Percentiles rank a stretch among this genome's conserved stretches.
phyloP scores from a whole-genome alignment of 2,888 invertebrate genomes.

The Ichneumon xanthorius region DNA sequence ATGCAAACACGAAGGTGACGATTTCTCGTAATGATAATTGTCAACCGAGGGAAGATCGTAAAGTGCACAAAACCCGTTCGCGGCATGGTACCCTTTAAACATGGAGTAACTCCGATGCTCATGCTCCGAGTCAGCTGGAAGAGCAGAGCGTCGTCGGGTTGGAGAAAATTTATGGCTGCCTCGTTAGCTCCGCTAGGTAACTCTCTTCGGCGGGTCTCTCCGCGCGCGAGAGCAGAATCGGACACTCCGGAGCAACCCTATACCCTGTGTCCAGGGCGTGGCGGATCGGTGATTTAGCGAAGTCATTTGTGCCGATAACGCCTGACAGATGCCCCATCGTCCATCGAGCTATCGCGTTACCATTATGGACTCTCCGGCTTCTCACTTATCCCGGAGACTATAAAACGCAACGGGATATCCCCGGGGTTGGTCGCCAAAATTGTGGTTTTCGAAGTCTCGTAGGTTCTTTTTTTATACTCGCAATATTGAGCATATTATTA shows the following conservation, averaged over 20 bases:
- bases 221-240: conserved; percentile 66
- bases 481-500: too few species aligned
- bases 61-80: conserved; percentile 40
- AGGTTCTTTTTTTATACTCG: too few species aligned
- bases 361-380: background rate
- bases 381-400: conserved; percentile 11
- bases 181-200: conserved; percentile 77
- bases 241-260: conserved; percentile 82
- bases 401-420: conserved; percentile 16
- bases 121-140: conserved; percentile 31
- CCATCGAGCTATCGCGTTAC: conserved; percentile 68
- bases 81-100: conserved; percentile 18
- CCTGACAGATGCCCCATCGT: conserved; percentile 79
- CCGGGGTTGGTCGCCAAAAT: background rate
- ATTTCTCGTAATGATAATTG: conserved; percentile 53
- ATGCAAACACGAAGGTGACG: conserved; percentile 14
- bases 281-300: conserved; percentile 82
- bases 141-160: conserved; percentile 46
- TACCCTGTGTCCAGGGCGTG: conserved; percentile 83
- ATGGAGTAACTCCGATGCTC: background rate
- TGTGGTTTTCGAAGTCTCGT: background rate
- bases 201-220: conserved; percentile 51
- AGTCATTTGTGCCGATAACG: conserved; percentile 83
- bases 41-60: conserved; percentile 45
- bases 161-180: conserved; percentile 79